A percentile compares a stretch with the other conserved stretches of the same genome.
These are phyloP conservation scores for Nesogale talazaci DNA, from an alignment of 2,113 vertebrate genomes.

Conservation along the genomic window DNA sequence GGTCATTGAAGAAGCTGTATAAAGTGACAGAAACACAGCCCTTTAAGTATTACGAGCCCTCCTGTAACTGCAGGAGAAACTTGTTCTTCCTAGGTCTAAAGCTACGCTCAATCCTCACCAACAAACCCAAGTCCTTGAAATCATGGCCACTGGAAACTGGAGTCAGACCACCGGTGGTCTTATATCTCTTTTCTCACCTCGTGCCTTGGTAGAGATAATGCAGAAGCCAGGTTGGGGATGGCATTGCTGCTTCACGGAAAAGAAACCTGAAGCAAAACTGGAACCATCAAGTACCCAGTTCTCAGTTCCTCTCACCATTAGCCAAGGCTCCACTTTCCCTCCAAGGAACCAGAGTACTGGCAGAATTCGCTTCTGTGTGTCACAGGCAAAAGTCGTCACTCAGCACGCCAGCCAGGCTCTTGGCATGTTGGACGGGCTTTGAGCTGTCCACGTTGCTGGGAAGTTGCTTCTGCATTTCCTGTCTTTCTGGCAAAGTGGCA, in stretches of 20 bases:
- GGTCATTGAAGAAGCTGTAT: not conserved
- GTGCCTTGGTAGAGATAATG: too few relatives aligned
- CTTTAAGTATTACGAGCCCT: not conserved
- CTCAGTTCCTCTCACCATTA: not conserved
- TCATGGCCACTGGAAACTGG: conserved; percentile 5
- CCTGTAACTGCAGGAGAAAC: not conserved
- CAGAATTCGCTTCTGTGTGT: not conserved
- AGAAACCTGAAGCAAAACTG: not conserved
- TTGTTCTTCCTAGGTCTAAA: not conserved
- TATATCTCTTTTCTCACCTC: not conserved
- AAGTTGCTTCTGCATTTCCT: not conserved
- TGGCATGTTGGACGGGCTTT: not conserved
- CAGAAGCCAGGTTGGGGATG: not conserved
- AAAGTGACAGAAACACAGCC: not conserved
- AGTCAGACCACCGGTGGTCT: not conserved
- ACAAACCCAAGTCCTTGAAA: not conserved
- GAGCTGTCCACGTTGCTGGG: not conserved
- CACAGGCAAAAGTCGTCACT: not conserved
- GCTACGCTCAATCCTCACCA: not conserved
- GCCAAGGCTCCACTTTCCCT: not conserved
- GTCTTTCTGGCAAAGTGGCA: not conserved
- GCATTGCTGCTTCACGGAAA: not conserved
- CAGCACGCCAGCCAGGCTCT: not conserved
- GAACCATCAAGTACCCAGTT: not conserved
- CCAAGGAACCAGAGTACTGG: not conserved